These are phyloP conservation scores for Aspidiotus rigidus DNA, from an alignment of 2,888 invertebrate genomes.

Conservation along the genomic window DNA sequence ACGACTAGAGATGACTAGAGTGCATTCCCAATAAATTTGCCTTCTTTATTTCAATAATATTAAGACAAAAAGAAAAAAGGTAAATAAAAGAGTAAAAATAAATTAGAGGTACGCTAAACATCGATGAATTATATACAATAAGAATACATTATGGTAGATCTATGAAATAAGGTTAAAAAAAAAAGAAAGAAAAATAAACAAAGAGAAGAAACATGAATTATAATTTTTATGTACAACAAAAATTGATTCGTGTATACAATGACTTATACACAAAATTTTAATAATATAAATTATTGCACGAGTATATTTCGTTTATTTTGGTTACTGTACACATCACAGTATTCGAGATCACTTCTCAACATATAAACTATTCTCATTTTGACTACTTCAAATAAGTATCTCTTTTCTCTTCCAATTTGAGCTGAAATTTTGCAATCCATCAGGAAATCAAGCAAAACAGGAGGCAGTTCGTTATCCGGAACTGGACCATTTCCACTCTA, in stretches of 20 bases:
- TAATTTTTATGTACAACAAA: conserved; percentile 11
- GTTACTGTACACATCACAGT: conserved; percentile 33
- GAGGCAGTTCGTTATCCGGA: no score
- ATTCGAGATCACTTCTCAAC: conserved; percentile 32
- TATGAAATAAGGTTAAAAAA: conserved; percentile 11
- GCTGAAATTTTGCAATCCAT: no score
- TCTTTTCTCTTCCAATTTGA: neutral
- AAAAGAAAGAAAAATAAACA: conserved; percentile 21
- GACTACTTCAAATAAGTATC: neutral
- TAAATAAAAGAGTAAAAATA: neutral
- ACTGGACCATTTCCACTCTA: no score
- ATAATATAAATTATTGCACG: conserved; percentile 29
- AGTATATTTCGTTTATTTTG: conserved; percentile 18
- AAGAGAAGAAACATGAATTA: conserved; percentile 9
- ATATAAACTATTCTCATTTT: conserved; percentile 20
- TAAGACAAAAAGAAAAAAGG: neutral
- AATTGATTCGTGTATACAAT: conserved; percentile 12
- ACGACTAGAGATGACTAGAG: neutral
- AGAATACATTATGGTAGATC: neutral
- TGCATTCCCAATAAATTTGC: neutral
- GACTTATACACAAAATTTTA: conserved; percentile 3
- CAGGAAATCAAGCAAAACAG: no score
- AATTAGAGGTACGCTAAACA: neutral
- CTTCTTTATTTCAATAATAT: neutral
- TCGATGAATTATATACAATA: neutral